Base-by-base conservation (phyloP, 2,888 invertebrate genomes). In the Drosophila subsilvestris region DNA sequence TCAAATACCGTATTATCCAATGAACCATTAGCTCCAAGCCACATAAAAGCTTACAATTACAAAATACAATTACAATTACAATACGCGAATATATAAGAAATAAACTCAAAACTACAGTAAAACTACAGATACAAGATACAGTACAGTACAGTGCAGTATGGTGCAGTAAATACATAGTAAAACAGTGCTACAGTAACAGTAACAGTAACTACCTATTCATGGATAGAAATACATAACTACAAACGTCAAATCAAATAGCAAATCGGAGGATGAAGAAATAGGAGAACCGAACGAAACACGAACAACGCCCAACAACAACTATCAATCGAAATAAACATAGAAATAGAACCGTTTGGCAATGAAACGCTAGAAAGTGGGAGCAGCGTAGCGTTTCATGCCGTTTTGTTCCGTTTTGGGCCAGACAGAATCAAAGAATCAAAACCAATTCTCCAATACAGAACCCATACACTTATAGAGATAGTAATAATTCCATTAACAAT, bases 1-100 rank as follows among this genome's bases (percentile, higher is more conserved):
- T 45, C 37, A 74, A 44, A 45, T 53, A 43, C 47, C 70, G 71
- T 78, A 82, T 86, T 85, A 89, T 87, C 85, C 76, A 83, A 88
- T 86, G 72, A 87, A 78, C 81, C 74, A 85, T 89, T 89, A 84
- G 84, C 84, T 84, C 86, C 89, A 84, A 84, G 84, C 84, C 82
- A 79, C 82, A 88, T 74, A 73, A 88, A 69, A 77, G 84, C 86
- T 82, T 88, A 86, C 70, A 77, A 73, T 71, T 80, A 66, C 74
- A 63, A 73, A 45, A 44, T 42, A 80, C 80, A 81, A 57, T 83
- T 78, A 83, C 60, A 71, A 55, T 62, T 50, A 58, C 51, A 66
- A 54, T 61, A 60, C 45, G 54, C 68, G 73, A 50, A 68, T 68
- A 68, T 61, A 51, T 67, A 72, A 74, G 57, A 51, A 72, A 65